phyloP scores from a whole-genome alignment of 2,797 vertebrate genomes.

The Acrossocheilus fasciatus region DNA sequence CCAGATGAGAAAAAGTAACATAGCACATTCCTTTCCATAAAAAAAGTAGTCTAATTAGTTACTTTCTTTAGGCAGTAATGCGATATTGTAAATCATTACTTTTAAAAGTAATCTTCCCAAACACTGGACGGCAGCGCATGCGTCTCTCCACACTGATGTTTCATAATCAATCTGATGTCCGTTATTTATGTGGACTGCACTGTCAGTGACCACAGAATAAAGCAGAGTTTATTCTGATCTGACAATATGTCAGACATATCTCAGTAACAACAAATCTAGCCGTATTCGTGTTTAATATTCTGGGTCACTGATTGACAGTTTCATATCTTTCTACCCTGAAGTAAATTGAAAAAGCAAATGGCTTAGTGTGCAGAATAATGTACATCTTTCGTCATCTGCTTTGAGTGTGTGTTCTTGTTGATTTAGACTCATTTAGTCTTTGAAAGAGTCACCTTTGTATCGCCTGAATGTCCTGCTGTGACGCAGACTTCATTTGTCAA shows the following conservation, averaged over 20 bases:
- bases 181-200: constrained; percentile 19
- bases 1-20: background rate
- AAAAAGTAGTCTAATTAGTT: background rate
- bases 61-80: too few relatives aligned
- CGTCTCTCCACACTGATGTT: background rate
- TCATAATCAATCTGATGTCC: constrained; percentile 22
- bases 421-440: background rate
- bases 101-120: background rate
- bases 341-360: background rate
- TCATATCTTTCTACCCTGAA: background rate
- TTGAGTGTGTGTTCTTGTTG: background rate
- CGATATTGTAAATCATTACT: background rate
- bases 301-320: background rate
- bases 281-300: background rate
- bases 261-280: background rate
- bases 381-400: background rate
- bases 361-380: background rate
- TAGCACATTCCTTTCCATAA: background rate
- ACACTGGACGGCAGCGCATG: too few relatives aligned
- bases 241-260: background rate
- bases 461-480: background rate
- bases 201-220: constrained; percentile 1
- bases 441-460: background rate
- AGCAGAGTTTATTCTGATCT: background rate
- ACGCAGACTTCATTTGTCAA: background rate